Base-by-base conservation (phyloP, 1,140 invertebrate species). In the Nasonia vitripennis region DNA sequence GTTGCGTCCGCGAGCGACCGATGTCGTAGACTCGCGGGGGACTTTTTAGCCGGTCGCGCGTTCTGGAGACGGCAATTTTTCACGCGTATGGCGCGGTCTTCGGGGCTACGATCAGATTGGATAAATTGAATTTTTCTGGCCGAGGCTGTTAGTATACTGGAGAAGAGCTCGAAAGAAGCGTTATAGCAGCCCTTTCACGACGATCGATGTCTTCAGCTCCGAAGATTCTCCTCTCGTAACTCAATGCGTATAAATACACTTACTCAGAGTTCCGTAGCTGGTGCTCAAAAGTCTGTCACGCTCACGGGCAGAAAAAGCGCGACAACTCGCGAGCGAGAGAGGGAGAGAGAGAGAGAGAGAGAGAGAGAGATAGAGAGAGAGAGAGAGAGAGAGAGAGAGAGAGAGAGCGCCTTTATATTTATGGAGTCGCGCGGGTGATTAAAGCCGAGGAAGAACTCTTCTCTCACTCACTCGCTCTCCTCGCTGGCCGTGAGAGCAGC, bases 361-460 rank as follows among this genome's bases (percentile, higher is more conserved):
- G 27, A 27, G 27, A 27, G 27, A 27, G 27, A 1, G 27, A 27
- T 0, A 1, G 27, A 27, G 27, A 27, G 27, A 27, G 27, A 27
- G 27, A 0, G 27, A 27, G 27, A 1, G 27, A 27, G 27, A 27
- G 27, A 27, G 27, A 1, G 27, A 27, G 27, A 1, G 27, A 27
- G 27, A 27, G 27, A 27, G 27, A 27, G 51, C 41, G 31, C 37
- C 45, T 81, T 75, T 80, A 75, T 80, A 86, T 86, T 82, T 83
- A 83, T 41, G 75, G 71, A 67, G 27, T 45, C 78, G 45, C 62
- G 62, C 75, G 80, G 81, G 81, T 86, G 85, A 86, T 86, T 86
- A 86, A 86, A 86, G 75, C 81, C 77, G 73, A 80, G 85, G 85
- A 83, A 82, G 80, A 86, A 70, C 23, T 34, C 67, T 23, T 81